These are phyloP conservation scores for Sparidentex hasta DNA, from an alignment of 2,797 vertebrate species.

Conservation along the genomic window DNA sequence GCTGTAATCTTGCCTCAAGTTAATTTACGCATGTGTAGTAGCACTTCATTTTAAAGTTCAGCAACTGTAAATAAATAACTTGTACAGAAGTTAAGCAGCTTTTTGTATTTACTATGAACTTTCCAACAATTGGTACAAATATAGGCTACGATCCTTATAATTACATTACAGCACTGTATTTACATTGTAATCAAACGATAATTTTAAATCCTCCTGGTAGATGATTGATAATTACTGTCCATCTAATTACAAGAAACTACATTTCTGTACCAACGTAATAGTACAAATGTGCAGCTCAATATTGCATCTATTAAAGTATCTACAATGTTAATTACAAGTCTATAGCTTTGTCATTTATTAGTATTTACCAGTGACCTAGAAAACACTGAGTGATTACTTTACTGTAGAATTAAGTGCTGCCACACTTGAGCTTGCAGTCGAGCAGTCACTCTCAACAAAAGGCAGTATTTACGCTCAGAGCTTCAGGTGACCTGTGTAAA, in stretches of 20 bases:
- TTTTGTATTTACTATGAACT: conserved; percentile 18
- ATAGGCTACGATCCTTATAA: conserved; percentile 33
- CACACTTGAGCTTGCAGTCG: background rate
- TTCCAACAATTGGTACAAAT: conserved; percentile 33
- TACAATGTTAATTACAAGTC: conserved; percentile 3
- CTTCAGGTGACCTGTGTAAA: background rate
- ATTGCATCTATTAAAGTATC: conserved; percentile 23
- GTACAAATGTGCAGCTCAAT: conserved; percentile 16
- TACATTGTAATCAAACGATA: conserved; percentile 30
- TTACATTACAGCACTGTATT: conserved; percentile 33
- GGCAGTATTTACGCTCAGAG: conserved; percentile 3
- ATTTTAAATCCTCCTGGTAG: background rate
- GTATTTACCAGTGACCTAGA: background rate
- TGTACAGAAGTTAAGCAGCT: conserved; percentile 11
- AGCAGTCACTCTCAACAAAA: conserved; percentile 25
- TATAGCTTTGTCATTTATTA: conserved; percentile 15
- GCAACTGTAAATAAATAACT: conserved; percentile 27
- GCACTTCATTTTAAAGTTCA: conserved; percentile 47
- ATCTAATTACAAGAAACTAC: background rate
- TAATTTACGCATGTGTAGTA: conserved; percentile 13
- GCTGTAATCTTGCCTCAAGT: background rate
- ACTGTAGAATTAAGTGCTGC: conserved; percentile 47
- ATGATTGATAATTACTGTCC: conserved; percentile 8
- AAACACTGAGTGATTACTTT: conserved; percentile 4
- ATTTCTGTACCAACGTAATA: conserved; percentile 28